Evolutionary conservation across 2,888 invertebrate genomes (phyloP), one percentile per base, ranked within the genome.

Genomic region (Cataglyphis livida): DNA sequence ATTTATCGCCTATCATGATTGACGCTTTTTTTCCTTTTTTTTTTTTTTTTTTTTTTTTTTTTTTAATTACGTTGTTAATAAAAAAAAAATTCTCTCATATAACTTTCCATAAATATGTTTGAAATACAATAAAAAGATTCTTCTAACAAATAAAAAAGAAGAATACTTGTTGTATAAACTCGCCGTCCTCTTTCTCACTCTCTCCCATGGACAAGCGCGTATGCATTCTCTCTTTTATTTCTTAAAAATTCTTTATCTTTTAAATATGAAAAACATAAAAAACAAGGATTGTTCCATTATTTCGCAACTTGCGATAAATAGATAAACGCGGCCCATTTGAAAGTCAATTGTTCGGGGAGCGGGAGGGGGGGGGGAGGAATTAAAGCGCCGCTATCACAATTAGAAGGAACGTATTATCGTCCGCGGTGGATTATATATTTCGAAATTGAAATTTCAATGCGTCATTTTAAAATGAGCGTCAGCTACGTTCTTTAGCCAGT

Each of bases 391-490:
- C 75, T 18, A 65, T 15, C 44, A 28, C 44, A 28, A 62, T 54
- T 51, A 62, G n/a, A 5, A 51, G 38, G 6, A 15, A 5, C 10
- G 18, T 38, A 59, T 51, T 65, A 57, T 68, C 18, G 38, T 18
- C 15, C 18, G 18, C 12, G 21, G 28, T 15, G 35, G 21, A 18
- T 6, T 48, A 48, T 18, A 68, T 35, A 66, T 15, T 2, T n/a
- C 38, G 32, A 15, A 71, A 79, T 79, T 79, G 78, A 84, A 88
- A 88, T 87, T 87, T 84, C 87, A 59, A 81, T 82, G 82, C 81
- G 75, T 75, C 66, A 66, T 83, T 87, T 76, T 78, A 89, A 89
- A 89, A 84, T 85, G 88, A 86, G 81, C 85, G 81, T 73, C 64
- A 68, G 68, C 88, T 66, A 66, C 83, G 85, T 84, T 51, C 86